Base-by-base conservation (phyloP, 1,140 invertebrate genomes). In the Brevipalpus yothersi region DNA sequence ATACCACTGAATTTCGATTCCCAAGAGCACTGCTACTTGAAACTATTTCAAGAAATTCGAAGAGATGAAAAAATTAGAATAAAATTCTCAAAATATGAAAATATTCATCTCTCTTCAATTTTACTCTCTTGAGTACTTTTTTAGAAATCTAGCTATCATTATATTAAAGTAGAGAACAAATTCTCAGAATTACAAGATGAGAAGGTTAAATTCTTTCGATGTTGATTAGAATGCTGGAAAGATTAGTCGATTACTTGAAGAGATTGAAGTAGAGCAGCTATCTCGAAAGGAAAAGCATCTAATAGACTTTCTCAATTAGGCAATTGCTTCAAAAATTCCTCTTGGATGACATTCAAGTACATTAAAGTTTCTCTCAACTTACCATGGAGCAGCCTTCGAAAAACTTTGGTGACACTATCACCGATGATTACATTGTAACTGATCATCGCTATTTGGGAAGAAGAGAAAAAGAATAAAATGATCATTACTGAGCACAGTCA, bases 391-490 rank as follows among this genome's bases (percentile, higher is more conserved):
- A 76, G 66, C 59, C 84, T 75, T 9, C 81, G 73, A 41, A 88
- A 71, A 3, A 89, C 82, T 72, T 86, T 88, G 1, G 85, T 87
- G 19, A 88, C 76, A 0, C 85, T 89, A 69, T 90, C 86, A 40
- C 85, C 86, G 21, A 89, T 85, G 41, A 89, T 86, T 7, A 89
- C 80, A 69, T 90, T 89, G 69, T 90, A 89, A 53, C 84, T 86
- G 41, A 88, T 82, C 84, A 89, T 89, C 1, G 86, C 85, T 87
- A 72, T 39, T 77, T 77, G 70, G 66, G 61, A 58, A 17, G 19
- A 8, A 51, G 12, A 51, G 1, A 51, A 51, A 51, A 15, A 51
- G n/a, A 51, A 45, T 15, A 45, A 31, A 31, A 31, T 40, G 58
- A 62, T 53, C 42, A 63, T 40, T 58, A 62, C 58, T 31, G 60